Evolutionary conservation across 2,888 invertebrate genomes (phyloP).

Genomic region (Oegoconia quadripuncta): DNA sequence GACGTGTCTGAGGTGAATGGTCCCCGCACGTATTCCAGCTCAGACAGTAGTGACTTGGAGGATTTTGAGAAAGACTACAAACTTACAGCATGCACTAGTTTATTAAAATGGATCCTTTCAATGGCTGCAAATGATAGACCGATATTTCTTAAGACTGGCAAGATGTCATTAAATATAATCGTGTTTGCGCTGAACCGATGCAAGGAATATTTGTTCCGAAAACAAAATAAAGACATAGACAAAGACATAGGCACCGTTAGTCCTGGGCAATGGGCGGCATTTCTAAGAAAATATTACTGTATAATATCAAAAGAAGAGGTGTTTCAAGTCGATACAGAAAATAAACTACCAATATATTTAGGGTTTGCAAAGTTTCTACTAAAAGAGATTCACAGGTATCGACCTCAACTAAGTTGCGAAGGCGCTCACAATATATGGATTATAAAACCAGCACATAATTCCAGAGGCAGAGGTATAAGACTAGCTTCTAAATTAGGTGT

Average conservation of each 20-base stretch:
- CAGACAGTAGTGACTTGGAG: conserved; percentile 75
- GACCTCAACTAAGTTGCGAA: conserved; percentile 84
- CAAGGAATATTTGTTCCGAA: conserved; percentile 79
- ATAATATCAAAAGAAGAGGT: conserved; percentile 79
- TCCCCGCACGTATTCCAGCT: conserved; percentile 85
- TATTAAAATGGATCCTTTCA: conserved; percentile 81
- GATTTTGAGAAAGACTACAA: conserved; percentile 86
- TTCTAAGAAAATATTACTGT: conserved; percentile 82
- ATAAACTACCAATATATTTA: conserved; percentile 52
- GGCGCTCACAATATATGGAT: conserved; percentile 94
- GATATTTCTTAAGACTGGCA: conserved; percentile 73
- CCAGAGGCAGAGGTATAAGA: conserved; percentile 90
- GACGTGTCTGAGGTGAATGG: conserved; percentile 82
- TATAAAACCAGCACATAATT: conserved; percentile 90
- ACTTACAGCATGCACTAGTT: conserved; percentile 86
- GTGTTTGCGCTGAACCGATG: conserved; percentile 86
- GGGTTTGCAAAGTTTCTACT: conserved; percentile 77
- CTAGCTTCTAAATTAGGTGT: conserved; percentile 87
- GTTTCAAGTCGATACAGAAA: conserved; percentile 58
- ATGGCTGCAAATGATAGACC: conserved; percentile 57
- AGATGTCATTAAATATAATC: conserved; percentile 76
- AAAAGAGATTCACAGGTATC: conserved; percentile 76
- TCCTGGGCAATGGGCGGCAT: conserved; percentile 83
- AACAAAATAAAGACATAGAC: conserved; percentile 84
- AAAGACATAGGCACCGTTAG: conserved; percentile 46